phyloP scores from a whole-genome alignment of 2,113 vertebrate genomes.

The Ursus arctos region DNA sequence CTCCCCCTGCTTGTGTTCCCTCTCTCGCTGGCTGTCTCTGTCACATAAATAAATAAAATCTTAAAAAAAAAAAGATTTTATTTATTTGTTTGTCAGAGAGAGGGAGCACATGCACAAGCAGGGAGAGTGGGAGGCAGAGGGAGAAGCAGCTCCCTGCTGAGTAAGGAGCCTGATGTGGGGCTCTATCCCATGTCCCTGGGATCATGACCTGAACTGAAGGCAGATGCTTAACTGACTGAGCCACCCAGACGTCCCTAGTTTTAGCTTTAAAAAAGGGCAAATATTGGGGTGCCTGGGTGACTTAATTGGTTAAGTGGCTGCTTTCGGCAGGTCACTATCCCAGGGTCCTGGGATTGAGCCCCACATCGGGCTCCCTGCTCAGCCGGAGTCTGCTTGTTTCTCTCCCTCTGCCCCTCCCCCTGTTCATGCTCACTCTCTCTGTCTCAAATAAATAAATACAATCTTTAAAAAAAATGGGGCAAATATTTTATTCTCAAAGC shows the following conservation, averaged over 20 bases:
- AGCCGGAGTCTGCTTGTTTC: background rate
- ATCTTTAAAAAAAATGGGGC: background rate
- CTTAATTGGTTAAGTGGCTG: background rate
- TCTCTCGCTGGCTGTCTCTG: no score
- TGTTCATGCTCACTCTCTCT: background rate
- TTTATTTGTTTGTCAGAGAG: no score
- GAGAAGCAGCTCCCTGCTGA: no score
- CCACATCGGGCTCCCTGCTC: background rate
- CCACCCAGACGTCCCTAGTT: background rate
- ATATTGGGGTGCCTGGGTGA: background rate
- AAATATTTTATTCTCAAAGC: conserved; percentile 38
- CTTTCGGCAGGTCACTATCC: background rate
- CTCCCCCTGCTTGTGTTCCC: no score
- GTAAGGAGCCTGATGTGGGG: no score
- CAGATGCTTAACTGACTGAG: background rate
- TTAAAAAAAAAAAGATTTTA: no score
- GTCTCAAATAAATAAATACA: background rate
- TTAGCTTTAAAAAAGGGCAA: background rate
- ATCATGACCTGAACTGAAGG: no score
- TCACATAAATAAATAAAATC: no score
- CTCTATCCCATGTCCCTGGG: no score
- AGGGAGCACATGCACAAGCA: no score
- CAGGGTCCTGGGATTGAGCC: background rate
- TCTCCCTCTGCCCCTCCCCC: background rate
- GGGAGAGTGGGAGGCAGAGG: no score